Percentiles rank a stretch among this genome's conserved stretches.
Conservation (phyloP, 2,797 vertebrate genomes). For the Anabas testudineus region DNA sequence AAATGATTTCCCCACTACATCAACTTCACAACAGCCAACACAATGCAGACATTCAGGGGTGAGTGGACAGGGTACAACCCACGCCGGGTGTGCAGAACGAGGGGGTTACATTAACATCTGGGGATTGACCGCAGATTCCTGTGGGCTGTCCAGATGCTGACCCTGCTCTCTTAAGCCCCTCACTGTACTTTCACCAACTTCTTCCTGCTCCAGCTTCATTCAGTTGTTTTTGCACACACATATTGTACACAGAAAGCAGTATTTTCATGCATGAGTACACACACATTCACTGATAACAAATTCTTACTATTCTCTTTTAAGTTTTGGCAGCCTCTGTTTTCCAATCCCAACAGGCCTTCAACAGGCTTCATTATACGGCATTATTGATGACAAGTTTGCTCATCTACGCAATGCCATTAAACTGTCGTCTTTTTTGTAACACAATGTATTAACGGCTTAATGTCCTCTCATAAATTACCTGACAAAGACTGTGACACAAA, state of each 20-base stretch:
- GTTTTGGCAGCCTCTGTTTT: slow-evolving; percentile 48
- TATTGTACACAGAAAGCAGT: neutral
- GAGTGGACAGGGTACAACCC: no score
- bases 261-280: neutral
- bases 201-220: slow-evolving; percentile 6
- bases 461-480: slow-evolving; percentile 85
- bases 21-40: no score
- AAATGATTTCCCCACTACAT: no score
- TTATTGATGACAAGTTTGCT: slow-evolving; percentile 84
- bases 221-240: neutral
- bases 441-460: slow-evolving; percentile 82
- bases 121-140: neutral
- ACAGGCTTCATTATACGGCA: slow-evolving; percentile 65
- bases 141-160: neutral
- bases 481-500: slow-evolving; percentile 81
- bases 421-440: slow-evolving; percentile 71
- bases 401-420: slow-evolving; percentile 80
- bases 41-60: no score
- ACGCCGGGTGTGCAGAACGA: no score
- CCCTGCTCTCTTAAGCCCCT: neutral
- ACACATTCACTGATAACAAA: slow-evolving; percentile 19
- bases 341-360: slow-evolving; percentile 52
- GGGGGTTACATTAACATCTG: no score
- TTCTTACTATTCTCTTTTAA: slow-evolving; percentile 52
- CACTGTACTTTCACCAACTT: neutral